A percentile compares a stretch with the other conserved stretches of the same genome.
These are phyloP conservation scores for Prosopocoilus inquinatus DNA, from an alignment of 2,888 invertebrate genomes.

Conservation along the genomic window DNA sequence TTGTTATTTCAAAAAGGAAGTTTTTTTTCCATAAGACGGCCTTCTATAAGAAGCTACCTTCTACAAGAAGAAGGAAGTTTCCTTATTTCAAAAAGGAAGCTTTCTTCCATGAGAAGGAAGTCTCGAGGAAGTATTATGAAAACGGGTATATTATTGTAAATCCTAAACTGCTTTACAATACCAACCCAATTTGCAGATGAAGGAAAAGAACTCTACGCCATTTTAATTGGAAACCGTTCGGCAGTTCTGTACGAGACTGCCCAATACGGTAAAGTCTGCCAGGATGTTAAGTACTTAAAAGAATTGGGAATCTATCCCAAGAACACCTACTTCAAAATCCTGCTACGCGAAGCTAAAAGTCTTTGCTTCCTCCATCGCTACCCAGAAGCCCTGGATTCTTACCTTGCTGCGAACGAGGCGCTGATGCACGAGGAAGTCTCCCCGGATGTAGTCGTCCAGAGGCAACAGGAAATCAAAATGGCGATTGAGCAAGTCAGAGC, in stretches of 20 bases:
- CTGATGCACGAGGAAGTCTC: slow-evolving; percentile 66
- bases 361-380: slow-evolving; percentile 66
- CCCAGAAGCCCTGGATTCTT: slow-evolving; percentile 62
- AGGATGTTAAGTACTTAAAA: slow-evolving; percentile 68
- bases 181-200: slow-evolving; percentile 11
- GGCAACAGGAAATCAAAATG: slow-evolving; percentile 33
- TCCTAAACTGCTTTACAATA: too few species aligned
- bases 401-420: slow-evolving; percentile 65
- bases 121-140: too few species aligned
- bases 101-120: too few species aligned
- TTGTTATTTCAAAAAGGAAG: too few species aligned
- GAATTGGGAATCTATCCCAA: slow-evolving; percentile 64
- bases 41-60: too few species aligned
- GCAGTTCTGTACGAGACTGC: slow-evolving; percentile 74
- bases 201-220: slow-evolving; percentile 56
- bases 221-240: slow-evolving; percentile 77
- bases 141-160: too few species aligned
- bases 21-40: too few species aligned
- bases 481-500: slow-evolving; percentile 40
- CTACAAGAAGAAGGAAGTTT: too few species aligned
- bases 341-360: slow-evolving; percentile 72
- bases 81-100: too few species aligned
- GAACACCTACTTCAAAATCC: slow-evolving; percentile 71
- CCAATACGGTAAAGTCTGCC: slow-evolving; percentile 63
- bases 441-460: slow-evolving; percentile 46